A percentile compares a stretch with the other conserved stretches of the same genome.
Evolutionary conservation across 1,140 invertebrate species (phyloP).

Genomic region (Procambarus clarkii): DNA sequence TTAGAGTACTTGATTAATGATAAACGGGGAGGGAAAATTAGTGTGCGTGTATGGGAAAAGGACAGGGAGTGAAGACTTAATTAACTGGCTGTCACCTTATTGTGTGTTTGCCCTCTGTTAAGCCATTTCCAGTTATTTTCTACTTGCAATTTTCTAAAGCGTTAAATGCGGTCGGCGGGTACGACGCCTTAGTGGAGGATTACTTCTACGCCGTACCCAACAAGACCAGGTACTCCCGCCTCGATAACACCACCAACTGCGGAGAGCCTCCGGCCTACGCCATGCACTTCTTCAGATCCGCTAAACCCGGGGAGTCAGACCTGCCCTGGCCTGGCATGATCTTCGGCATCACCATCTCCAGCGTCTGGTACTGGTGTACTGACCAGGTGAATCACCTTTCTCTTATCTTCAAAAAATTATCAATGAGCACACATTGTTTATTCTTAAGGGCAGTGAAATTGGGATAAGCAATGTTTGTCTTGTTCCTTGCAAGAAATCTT

Average conservation of each 20-base stretch:
- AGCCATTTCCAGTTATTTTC: background rate
- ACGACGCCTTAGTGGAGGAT: constrained; percentile 75
- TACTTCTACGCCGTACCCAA: constrained; percentile 75
- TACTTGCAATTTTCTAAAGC: constrained; percentile 73
- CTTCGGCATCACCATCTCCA: constrained; percentile 78
- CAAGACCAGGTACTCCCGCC: constrained; percentile 46
- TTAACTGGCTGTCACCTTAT: too few species aligned
- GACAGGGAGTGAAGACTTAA: too few species aligned
- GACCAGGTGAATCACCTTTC: constrained; percentile 75
- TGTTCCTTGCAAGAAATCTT: too few species aligned
- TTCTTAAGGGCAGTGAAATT: too few species aligned
- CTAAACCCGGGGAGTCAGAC: constrained; percentile 77
- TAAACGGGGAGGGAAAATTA: too few species aligned
- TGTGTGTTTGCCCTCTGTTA: background rate
- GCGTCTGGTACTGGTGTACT: constrained; percentile 80
- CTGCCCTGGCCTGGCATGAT: constrained; percentile 80
- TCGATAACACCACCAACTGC: constrained; percentile 74
- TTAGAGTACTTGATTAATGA: too few species aligned
- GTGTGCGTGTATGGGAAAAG: too few species aligned
- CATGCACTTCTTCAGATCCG: constrained; percentile 78
- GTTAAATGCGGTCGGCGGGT: constrained; percentile 78
- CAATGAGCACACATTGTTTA: too few species aligned
- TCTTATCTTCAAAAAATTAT: too few species aligned
- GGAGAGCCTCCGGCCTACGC: constrained; percentile 76
- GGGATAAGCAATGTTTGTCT: too few species aligned